Evolutionary conservation across 2,888 invertebrate species (phyloP).

Genomic region (Drosophila basisetae): DNA sequence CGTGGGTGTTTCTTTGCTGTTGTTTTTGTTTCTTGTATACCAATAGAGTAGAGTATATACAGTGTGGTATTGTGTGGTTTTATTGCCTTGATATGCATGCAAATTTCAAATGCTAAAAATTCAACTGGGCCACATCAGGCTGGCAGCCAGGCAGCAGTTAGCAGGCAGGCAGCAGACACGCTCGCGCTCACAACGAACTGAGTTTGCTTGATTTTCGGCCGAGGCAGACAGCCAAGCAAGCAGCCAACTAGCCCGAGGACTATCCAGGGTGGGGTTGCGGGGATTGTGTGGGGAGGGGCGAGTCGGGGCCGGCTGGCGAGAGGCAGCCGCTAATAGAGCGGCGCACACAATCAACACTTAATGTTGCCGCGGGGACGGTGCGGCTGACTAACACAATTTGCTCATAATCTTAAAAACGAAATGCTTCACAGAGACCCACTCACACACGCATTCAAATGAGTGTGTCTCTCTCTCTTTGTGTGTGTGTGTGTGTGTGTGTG

Average conservation of each 20-base stretch:
- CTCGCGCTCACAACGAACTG: conserved; percentile 79
- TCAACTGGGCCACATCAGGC: conserved; percentile 64
- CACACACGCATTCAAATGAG: conserved; percentile 15
- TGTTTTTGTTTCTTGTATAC: conserved; percentile 39
- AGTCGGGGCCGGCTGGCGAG: conserved; percentile 40
- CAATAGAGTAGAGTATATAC: conserved; percentile 47
- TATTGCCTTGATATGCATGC: conserved; percentile 69
- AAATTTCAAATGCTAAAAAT: conserved; percentile 68
- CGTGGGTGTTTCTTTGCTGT: conserved; percentile 40
- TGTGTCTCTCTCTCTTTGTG: conserved; percentile 1
- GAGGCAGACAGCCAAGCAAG: conserved; percentile 53
- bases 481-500: conserved; percentile 12
- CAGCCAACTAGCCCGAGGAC: conserved; percentile 36
- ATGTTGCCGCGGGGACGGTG: conserved; percentile 74
- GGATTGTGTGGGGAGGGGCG: background rate
- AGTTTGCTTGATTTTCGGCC: conserved; percentile 71
- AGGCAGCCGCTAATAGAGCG: conserved; percentile 75
- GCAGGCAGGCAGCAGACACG: conserved; percentile 76
- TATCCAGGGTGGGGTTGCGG: conserved; percentile 7
- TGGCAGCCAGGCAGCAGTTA: conserved; percentile 54
- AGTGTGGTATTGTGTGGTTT: conserved; percentile 58
- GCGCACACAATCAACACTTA: conserved; percentile 79
- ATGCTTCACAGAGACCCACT: conserved; percentile 50
- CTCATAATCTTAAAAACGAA: conserved; percentile 77
- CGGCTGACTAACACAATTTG: conserved; percentile 74